Evolutionary conservation across 2,797 vertebrate genomes (phyloP), one percentile per base, ranked within the genome.

Genomic region (Phrynocephalus forsythii): DNA sequence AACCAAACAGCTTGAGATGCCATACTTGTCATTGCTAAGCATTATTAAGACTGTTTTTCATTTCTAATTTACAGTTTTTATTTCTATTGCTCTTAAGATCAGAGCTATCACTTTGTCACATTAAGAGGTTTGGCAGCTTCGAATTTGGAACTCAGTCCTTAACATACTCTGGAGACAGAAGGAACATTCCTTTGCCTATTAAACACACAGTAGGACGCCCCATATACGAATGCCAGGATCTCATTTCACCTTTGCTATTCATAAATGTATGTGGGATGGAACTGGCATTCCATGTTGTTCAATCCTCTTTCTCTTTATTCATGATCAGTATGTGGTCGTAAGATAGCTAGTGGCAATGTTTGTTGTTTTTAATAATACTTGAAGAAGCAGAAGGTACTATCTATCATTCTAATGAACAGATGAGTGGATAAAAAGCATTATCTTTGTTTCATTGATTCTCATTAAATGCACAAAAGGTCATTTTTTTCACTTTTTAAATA

Each of bases 31-130:
- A 81, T 76, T 79, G 78, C n/a, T 63, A 26, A 68, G 72, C 28
- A 48, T 60, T 78, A 69, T 33, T 81, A 11, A 68, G 8, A 77
- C 83, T 85, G 71, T 60, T 89, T 24, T 10, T 82, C 71, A 22
- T 89, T 92, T 92, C 75, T 87, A n/a, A 11, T 7, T 87, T 83
- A 50, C 28, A 71, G 0, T 1, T 26, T 5, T 16, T 2, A 6
- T 86, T 90, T 77, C 30, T 38, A 63, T 2, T 75, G 8, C 0
- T 79, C 30, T 78, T 24, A 8, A 89, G 24, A 87, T 20, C 26
- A 80, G 3, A 1, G 26, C 63, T 48, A 6, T 75, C 52, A 81
- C 16, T 77, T 82, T 71, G 67, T 16, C 67, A 79, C 22, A 30
- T 78, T 11, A 30, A 66, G 63, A 66, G n/a, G 50, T 8, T 78